Evolutionary conservation across 2,888 invertebrate species (phyloP).

Genomic region (Drosophila lacicola): DNA sequence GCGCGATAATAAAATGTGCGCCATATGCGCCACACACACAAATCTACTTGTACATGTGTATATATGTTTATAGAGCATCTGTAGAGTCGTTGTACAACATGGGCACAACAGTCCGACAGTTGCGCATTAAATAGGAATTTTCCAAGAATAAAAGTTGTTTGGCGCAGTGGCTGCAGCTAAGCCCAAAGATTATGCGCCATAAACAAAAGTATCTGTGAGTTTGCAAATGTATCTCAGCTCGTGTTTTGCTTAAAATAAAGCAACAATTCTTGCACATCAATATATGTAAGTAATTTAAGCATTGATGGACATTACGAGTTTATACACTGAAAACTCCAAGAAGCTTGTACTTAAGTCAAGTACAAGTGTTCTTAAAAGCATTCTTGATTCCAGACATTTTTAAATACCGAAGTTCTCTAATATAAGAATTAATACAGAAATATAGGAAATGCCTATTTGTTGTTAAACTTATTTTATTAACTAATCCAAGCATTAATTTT

Average conservation of each 20-base stretch:
- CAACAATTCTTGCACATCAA: neutral
- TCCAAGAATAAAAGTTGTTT: conserved; percentile 53
- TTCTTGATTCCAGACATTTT: no score
- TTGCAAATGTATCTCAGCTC: conserved; percentile 21
- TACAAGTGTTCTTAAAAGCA: no score
- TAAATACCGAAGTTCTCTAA: no score
- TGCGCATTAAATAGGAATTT: conserved; percentile 53
- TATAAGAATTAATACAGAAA: no score
- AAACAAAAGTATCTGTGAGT: conserved; percentile 20
- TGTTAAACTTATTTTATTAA: no score
- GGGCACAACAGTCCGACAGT: conserved; percentile 56
- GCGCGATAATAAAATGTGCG: conserved; percentile 63
- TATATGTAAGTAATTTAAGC: conserved; percentile 5
- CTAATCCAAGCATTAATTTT: no score
- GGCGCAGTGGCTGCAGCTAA: conserved; percentile 32
- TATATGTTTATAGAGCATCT: conserved; percentile 1
- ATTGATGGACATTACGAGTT: neutral
- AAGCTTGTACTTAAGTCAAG: no score
- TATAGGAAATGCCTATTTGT: no score
- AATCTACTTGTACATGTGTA: conserved; percentile 11
- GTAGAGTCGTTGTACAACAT: conserved; percentile 24
- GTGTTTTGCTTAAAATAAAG: conserved; percentile 6
- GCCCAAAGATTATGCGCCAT: conserved; percentile 23
- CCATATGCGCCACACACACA: conserved; percentile 59
- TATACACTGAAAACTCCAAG: no score